Evolutionary conservation across 2,888 invertebrate genomes (phyloP).

Genomic region (Vanessa cardui): DNA sequence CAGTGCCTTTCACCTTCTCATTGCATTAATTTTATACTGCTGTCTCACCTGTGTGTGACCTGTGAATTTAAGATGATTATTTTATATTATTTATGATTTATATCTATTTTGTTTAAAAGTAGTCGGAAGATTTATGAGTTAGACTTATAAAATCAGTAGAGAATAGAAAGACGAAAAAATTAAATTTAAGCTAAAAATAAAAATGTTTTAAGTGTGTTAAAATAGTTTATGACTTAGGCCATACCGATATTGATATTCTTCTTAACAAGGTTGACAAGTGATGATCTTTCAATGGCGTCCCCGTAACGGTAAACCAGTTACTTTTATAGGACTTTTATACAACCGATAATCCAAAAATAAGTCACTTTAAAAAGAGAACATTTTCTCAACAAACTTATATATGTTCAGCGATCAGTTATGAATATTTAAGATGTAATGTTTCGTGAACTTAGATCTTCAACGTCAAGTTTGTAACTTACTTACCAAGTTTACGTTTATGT

Average conservation of each 20-base stretch:
- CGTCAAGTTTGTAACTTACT: neutral
- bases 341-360: slow-evolving; percentile 30
- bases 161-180: no score
- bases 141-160: no score
- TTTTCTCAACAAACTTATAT: neutral
- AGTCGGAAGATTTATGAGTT: no score
- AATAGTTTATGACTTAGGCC: slow-evolving; percentile 36
- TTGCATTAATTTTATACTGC: no score
- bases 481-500: neutral
- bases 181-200: no score
- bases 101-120: no score
- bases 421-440: neutral
- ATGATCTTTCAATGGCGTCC: slow-evolving; percentile 50
- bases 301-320: slow-evolving; percentile 30
- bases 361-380: slow-evolving; percentile 9
- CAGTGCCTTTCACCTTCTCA: no score
- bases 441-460: neutral
- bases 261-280: slow-evolving; percentile 57
- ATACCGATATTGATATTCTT: slow-evolving; percentile 45
- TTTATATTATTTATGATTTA: no score
- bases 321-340: slow-evolving; percentile 36
- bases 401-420: slow-evolving; percentile 6
- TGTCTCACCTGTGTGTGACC: no score
- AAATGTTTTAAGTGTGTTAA: neutral
- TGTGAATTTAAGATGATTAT: no score